Percentiles rank a stretch among this genome's conserved stretches.
Evolutionary conservation across 2,113 vertebrate genomes (phyloP).

Genomic region (Tonatia bakeri): DNA sequence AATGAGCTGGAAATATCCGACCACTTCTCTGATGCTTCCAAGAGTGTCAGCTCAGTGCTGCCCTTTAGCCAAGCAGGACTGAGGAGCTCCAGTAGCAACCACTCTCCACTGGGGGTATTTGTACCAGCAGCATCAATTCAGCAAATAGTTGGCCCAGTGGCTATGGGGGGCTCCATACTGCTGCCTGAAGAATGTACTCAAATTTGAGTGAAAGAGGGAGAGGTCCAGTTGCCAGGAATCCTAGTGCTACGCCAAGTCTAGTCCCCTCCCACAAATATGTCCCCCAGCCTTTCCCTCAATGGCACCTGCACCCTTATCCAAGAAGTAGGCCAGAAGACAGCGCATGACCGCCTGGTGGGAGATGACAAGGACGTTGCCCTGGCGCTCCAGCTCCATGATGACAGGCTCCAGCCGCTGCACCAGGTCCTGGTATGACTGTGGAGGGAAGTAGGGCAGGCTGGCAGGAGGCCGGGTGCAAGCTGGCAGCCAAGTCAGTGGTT

Average conservation of each 20-base stretch:
- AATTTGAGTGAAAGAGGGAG: background rate
- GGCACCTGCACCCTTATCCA: slow-evolving; percentile 95
- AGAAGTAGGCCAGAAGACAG: slow-evolving; percentile 96
- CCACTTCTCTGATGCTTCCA: background rate
- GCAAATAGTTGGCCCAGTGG: background rate
- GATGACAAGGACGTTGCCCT: slow-evolving; percentile 94
- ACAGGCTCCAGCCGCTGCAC: slow-evolving; percentile 96
- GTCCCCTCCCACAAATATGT: background rate
- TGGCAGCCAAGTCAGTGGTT: background rate
- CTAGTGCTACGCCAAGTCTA: background rate
- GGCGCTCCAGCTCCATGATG: slow-evolving; percentile 98
- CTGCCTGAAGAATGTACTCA: slow-evolving; percentile 27
- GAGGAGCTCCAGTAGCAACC: background rate
- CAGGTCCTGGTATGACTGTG: slow-evolving; percentile 96
- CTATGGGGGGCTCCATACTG: slow-evolving; percentile 9
- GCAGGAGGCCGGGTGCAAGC: background rate
- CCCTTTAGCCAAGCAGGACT: background rate
- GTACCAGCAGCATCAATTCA: background rate
- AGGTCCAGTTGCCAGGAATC: background rate
- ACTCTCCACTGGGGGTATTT: background rate
- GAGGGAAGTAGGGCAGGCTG: slow-evolving; percentile 35
- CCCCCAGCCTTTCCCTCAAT: background rate
- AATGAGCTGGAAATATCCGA: background rate
- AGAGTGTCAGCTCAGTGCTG: too few relatives aligned
- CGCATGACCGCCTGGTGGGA: slow-evolving; percentile 98